Percentiles rank a stretch among this genome's conserved stretches.
phyloP scores from a whole-genome alignment of 2,797 vertebrate genomes.

The Synaphobranchus kaupii region DNA sequence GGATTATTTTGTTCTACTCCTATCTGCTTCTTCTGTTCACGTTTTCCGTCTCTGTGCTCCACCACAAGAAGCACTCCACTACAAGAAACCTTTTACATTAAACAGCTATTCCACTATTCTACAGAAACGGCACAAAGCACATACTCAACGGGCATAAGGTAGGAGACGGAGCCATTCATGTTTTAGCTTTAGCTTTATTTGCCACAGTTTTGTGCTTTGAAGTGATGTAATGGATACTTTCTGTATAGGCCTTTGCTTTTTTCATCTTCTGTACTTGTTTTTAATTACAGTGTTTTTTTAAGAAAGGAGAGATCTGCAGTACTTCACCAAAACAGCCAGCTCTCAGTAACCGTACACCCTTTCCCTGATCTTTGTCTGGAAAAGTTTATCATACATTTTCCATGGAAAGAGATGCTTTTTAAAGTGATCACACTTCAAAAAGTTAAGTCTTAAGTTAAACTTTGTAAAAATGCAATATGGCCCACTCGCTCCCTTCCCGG shows the following conservation, averaged over 20 bases:
- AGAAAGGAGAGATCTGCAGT: neutral
- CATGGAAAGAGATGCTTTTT: neutral
- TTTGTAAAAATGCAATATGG: slow-evolving; percentile 4
- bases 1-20: neutral
- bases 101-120: neutral
- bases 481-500: neutral
- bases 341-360: slow-evolving; percentile 4
- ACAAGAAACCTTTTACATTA: neutral
- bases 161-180: neutral
- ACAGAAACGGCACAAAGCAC: neutral
- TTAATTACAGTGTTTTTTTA: neutral
- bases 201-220: slow-evolving; percentile 10
- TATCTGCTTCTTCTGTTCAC: neutral
- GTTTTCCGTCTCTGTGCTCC: neutral
- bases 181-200: neutral
- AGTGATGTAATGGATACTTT: neutral
- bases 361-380: neutral
- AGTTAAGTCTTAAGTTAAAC: slow-evolving; percentile 13
- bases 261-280: slow-evolving; percentile 9
- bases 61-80: neutral
- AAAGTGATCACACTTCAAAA: slow-evolving; percentile 4
- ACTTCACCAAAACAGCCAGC: slow-evolving; percentile 14
- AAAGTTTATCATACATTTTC: slow-evolving; percentile 6
- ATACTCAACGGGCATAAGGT: no score
- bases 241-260: neutral